These are phyloP conservation scores for Pachliopta kotzebuea DNA, from an alignment of 2,888 invertebrate genomes.

Conservation along the genomic window DNA sequence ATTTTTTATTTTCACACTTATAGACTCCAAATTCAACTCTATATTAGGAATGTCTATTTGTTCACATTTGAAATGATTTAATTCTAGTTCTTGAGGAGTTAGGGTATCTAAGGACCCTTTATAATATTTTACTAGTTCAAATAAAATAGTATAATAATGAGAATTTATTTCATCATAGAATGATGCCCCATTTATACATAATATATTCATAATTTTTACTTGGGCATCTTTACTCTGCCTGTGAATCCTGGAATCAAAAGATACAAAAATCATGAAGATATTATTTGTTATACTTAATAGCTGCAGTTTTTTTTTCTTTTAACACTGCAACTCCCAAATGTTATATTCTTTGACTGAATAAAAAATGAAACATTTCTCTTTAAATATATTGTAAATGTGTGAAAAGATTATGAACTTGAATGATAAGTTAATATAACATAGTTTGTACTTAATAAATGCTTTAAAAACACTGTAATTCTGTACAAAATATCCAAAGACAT, in stretches of 20 bases:
- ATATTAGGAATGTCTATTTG: slow-evolving; percentile 58
- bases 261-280: not conserved
- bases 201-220: slow-evolving; percentile 74
- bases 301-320: too few relatives aligned
- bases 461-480: too few relatives aligned
- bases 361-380: too few relatives aligned
- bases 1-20: slow-evolving; percentile 59
- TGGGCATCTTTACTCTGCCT: slow-evolving; percentile 77
- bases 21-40: slow-evolving; percentile 63
- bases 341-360: too few relatives aligned
- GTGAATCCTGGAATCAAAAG: slow-evolving; percentile 67
- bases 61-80: slow-evolving; percentile 72
- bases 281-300: not conserved
- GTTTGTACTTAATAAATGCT: too few relatives aligned
- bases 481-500: too few relatives aligned
- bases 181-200: slow-evolving; percentile 72
- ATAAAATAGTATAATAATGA: slow-evolving; percentile 71
- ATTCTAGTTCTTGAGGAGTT: slow-evolving; percentile 37
- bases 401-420: too few relatives aligned
- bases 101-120: slow-evolving; percentile 42
- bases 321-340: too few relatives aligned
- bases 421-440: too few relatives aligned
- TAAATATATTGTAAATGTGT: too few relatives aligned
- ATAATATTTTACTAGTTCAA: slow-evolving; percentile 65
- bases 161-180: slow-evolving; percentile 70